Evolutionary conservation across 2,113 vertebrate genomes (phyloP).

Genomic region (Tragulus kanchil): DNA sequence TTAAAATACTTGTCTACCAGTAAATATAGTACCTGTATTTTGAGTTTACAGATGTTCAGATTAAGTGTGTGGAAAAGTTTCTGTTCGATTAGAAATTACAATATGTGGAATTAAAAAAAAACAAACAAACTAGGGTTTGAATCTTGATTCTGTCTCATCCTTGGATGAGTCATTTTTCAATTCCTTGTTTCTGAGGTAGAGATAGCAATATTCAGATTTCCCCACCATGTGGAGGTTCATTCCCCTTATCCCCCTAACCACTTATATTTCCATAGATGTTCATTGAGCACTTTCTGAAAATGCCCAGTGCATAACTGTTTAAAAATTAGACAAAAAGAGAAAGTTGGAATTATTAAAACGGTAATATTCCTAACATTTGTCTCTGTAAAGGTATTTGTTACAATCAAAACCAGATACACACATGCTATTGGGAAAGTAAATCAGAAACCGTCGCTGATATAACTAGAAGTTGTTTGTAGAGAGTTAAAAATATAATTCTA

Average conservation of each 20-base stretch:
- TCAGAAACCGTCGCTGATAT: neutral
- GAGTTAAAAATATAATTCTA: neutral
- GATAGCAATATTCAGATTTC: neutral
- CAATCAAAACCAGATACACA: neutral
- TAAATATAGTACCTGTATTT: neutral
- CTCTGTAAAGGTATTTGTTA: neutral
- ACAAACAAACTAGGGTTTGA: neutral
- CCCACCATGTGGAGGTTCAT: neutral
- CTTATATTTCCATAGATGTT: neutral
- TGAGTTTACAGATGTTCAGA: neutral
- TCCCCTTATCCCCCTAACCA: neutral
- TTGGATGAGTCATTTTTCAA: neutral
- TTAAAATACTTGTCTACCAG: neutral
- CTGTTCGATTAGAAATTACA: neutral
- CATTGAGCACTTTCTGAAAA: neutral
- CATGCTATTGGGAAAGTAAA: neutral
- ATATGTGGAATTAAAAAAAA: neutral
- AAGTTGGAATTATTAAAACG: neutral
- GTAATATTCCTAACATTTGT: neutral
- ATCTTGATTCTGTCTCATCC: neutral
- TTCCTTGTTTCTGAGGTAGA: neutral
- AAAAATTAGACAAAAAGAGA: neutral
- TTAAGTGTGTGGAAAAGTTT: neutral
- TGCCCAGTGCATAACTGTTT: neutral
- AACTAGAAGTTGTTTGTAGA: neutral